phyloP scores from a whole-genome alignment of 2,797 vertebrate genomes.

The Microcaecilia unicolor region DNA sequence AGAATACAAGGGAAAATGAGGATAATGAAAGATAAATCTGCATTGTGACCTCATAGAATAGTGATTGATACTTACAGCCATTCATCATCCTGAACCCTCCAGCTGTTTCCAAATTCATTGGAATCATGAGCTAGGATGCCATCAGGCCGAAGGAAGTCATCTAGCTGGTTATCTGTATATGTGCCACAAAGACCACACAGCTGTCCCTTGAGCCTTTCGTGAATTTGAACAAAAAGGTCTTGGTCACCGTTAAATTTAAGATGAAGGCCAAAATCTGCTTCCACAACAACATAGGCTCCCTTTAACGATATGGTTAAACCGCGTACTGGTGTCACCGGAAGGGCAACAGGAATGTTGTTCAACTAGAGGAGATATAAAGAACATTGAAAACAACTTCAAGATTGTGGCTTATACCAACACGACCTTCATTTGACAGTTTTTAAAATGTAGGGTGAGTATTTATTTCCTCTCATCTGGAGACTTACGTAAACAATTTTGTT shows the following conservation, averaged over 20 bases:
- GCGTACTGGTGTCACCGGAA: constrained; percentile 51
- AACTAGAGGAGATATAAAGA: constrained; percentile 35
- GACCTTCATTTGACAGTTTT: too few relatives aligned
- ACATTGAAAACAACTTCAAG: neutral
- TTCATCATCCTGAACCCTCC: constrained; percentile 41
- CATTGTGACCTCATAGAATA: too few relatives aligned
- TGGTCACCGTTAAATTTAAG: constrained; percentile 56
- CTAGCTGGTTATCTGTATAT: constrained; percentile 55
- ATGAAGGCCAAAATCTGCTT: constrained; percentile 61
- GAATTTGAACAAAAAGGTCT: constrained; percentile 64
- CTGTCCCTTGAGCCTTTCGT: constrained; percentile 58
- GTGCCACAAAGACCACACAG: constrained; percentile 73
- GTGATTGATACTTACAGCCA: constrained; percentile 56
- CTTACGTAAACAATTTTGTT: constrained; percentile 50
- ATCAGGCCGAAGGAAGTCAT: constrained; percentile 63
- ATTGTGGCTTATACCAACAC: neutral
- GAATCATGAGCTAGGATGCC: constrained; percentile 34
- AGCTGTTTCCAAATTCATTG: constrained; percentile 69
- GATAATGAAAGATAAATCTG: constrained; percentile 33
- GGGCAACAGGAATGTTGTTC: constrained; percentile 42
- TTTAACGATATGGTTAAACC: constrained; percentile 23
- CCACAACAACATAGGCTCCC: constrained; percentile 36
- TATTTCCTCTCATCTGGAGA: too few relatives aligned
- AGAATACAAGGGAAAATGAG: too few relatives aligned
- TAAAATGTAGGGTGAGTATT: too few relatives aligned